These are phyloP conservation scores for Falco novaeseelandiae DNA, from an alignment of 2,797 vertebrate genomes.

Conservation along the genomic window DNA sequence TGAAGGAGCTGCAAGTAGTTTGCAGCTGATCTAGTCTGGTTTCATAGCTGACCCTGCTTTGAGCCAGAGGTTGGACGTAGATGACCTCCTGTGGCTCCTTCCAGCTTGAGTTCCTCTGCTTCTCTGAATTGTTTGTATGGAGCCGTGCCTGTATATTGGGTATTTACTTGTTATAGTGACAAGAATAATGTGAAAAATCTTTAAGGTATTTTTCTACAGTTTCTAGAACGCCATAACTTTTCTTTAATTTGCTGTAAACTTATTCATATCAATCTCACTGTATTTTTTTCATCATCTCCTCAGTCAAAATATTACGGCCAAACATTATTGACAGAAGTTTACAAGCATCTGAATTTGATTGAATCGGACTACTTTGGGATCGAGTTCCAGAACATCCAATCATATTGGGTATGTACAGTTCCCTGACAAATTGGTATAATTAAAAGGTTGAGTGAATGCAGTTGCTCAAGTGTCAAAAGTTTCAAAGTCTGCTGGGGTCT, in stretches of 20 bases:
- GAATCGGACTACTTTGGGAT: conserved; percentile 98
- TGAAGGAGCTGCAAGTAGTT: background rate
- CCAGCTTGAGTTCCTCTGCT: background rate
- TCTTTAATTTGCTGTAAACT: background rate
- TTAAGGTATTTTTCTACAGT: background rate
- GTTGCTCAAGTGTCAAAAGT: background rate
- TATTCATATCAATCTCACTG: background rate
- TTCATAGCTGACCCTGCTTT: background rate
- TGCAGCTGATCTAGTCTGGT: background rate
- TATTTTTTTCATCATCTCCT: conserved; percentile 11
- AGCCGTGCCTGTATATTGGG: accelerated
- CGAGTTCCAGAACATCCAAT: conserved; percentile 91
- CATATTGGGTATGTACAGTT: conserved; percentile 88
- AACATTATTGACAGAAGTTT: conserved; percentile 84
- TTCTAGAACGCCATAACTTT: background rate
- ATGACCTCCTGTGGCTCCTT: background rate
- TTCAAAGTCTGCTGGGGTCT: background rate
- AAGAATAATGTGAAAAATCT: background rate
- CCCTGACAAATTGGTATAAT: background rate
- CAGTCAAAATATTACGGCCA: conserved; percentile 88
- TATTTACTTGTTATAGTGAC: background rate
- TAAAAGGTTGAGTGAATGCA: background rate
- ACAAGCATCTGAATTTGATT: conserved; percentile 89
- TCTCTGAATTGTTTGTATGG: background rate
- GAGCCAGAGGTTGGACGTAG: background rate